Evolutionary conservation across 2,888 invertebrate species (phyloP).

Genomic region (Ophioninae sp.): DNA sequence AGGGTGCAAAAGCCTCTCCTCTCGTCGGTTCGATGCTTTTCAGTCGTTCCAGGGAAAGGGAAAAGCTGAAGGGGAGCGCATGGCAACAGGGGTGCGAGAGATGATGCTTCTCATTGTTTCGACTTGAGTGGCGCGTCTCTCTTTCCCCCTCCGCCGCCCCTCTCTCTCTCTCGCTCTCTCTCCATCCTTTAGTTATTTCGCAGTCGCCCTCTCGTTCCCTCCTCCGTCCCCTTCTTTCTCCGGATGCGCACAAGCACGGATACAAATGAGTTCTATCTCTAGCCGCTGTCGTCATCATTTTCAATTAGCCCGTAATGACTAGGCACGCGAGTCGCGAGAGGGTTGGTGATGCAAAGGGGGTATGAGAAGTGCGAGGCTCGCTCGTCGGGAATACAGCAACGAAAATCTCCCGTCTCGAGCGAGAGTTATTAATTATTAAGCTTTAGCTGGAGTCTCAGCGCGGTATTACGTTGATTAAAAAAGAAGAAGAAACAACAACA

Average conservation of each 20-base stretch:
- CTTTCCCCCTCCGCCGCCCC: constrained; percentile 38
- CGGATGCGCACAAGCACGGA: constrained; percentile 29
- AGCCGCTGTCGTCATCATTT: constrained; percentile 75
- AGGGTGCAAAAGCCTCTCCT: constrained; percentile 55
- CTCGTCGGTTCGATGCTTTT: constrained; percentile 50
- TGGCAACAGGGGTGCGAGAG: constrained; percentile 61
- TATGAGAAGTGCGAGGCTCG: constrained; percentile 50
- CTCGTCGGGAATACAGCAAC: constrained; percentile 58
- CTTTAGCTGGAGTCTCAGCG: constrained; percentile 57
- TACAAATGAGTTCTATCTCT: constrained; percentile 43
- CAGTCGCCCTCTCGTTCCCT: constrained; percentile 42
- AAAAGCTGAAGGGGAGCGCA: constrained; percentile 44
- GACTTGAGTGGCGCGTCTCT: constrained; percentile 71
- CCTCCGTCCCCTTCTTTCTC: constrained; percentile 9
- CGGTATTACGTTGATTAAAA: constrained; percentile 76
- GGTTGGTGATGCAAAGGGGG: constrained; percentile 52
- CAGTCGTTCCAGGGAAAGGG: constrained; percentile 33
- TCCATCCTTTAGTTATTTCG: constrained; percentile 13
- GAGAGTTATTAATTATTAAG: constrained; percentile 77
- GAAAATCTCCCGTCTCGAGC: constrained; percentile 54
- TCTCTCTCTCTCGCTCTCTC: constrained; percentile 10
- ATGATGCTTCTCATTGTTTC: constrained; percentile 73
- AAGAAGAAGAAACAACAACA: too few relatives aligned
- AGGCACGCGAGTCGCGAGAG: constrained; percentile 63
- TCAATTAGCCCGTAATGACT: constrained; percentile 78